phyloP scores from a whole-genome alignment of 2,888 invertebrate species.

The Dorcus parallelipipedus region DNA sequence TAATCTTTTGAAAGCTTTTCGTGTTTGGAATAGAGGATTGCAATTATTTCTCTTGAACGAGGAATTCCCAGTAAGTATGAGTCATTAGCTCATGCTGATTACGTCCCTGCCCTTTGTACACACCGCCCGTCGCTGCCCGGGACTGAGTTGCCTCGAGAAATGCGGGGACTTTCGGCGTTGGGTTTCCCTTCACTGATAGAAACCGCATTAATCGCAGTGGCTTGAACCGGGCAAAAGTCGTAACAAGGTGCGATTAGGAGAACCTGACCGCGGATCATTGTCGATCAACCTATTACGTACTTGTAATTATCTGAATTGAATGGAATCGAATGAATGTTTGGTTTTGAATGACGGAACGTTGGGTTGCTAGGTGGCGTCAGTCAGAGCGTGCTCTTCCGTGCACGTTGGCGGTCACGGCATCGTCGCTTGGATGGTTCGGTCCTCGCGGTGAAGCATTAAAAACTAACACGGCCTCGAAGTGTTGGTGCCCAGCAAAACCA shows the following conservation, averaged over 20 bases:
- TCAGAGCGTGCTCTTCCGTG: too few relatives aligned
- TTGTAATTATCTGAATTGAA: too few relatives aligned
- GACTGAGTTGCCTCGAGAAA: conserved; percentile 51
- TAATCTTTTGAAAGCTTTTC: conserved; percentile 65
- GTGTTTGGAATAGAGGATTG: conserved; percentile 50
- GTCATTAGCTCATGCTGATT: conserved; percentile 67
- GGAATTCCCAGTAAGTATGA: conserved; percentile 68
- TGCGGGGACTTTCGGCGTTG: conserved; percentile 39
- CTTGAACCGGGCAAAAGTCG: conserved; percentile 67
- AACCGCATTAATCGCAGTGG: conserved; percentile 56
- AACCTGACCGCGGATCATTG: conserved; percentile 58
- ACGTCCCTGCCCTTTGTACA: conserved; percentile 70
- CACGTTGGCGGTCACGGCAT: too few relatives aligned
- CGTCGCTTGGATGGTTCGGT: not conserved
- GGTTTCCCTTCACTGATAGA: not conserved
- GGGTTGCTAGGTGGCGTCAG: too few relatives aligned
- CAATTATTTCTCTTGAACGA: conserved; percentile 60
- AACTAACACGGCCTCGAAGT: not conserved
- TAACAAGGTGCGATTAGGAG: conserved; percentile 66
- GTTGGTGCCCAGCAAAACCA: not conserved
- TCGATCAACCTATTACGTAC: conserved; percentile 14
- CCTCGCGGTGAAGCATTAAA: not conserved
- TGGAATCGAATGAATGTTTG: too few relatives aligned
- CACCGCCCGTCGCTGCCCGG: conserved; percentile 71
- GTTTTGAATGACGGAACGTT: too few relatives aligned